A percentile compares a stretch with the other conserved stretches of the same genome.
Evolutionary conservation across 2,888 invertebrate species (phyloP).

Genomic region (Cataglyphis altisquamis): DNA sequence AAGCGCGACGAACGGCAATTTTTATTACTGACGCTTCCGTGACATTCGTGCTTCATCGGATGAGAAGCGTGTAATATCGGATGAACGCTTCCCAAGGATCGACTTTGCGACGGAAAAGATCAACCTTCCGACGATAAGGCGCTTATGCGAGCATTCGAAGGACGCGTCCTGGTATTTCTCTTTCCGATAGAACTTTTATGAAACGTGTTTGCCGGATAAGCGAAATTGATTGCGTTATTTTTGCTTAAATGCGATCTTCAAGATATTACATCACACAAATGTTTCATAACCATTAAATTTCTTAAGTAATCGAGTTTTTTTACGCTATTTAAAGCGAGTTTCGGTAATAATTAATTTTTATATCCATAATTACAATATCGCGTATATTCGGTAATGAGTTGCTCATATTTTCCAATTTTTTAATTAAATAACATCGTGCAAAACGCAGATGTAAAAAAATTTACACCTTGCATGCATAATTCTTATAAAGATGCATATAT

Average conservation of each 20-base stretch:
- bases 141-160: background rate
- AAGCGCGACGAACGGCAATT: constrained; percentile 46
- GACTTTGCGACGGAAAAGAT: constrained; percentile 62
- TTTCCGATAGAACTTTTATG: background rate
- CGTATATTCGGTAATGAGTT: background rate
- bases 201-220: constrained; percentile 3
- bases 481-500: constrained; percentile 15
- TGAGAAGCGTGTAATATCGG: constrained; percentile 57
- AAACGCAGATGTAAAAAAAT: background rate
- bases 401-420: background rate
- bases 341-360: background rate
- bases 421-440: background rate
- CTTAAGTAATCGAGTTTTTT: background rate
- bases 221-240: constrained; percentile 14
- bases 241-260: background rate
- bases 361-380: background rate
- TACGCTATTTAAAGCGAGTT: background rate
- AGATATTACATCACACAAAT: background rate
- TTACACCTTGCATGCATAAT: constrained; percentile 9
- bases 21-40: constrained; percentile 64
- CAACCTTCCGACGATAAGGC: constrained; percentile 37
- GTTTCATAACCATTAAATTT: background rate
- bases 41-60: constrained; percentile 73
- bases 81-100: constrained; percentile 50
- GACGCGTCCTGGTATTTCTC: background rate